Evolutionary conservation across 2,113 vertebrate genomes (phyloP), one percentile per base, ranked within the genome.

Genomic region (Ciconia boyciana): DNA sequence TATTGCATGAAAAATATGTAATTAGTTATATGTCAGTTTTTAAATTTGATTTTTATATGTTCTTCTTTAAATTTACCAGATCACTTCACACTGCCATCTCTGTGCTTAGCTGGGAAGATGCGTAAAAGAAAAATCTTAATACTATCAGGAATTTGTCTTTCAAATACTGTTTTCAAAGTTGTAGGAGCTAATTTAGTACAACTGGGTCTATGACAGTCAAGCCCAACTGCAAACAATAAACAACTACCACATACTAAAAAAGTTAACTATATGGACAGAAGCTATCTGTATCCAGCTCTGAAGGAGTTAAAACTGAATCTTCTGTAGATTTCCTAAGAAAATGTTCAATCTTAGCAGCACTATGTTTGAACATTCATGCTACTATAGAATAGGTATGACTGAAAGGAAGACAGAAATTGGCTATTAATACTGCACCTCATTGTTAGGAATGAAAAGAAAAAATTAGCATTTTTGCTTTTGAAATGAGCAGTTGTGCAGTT

Each of bases 151-250:
- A 83, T 52, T 62, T 79, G 7, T 81, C 85, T 97, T 96, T 96
- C 93, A 97, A 96, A 96, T 92, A 85, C 19, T 87, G 44, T 93
- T 97, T 94, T 95, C 75, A 93, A 91, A 96, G 60, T 72, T 92
- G 70, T 48, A 51, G 78, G 32, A 96, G 60, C 41, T 96, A 96
- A 97, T 97, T 96, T 97, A 94, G n/a, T 96, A 96, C 82, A 94
- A 72, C 79, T 95, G 77, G 39, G 41, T 85, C 49, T 94, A 58
- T 82, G 86, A 93, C 75, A 80, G 79, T 86, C 71, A 68, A 90
- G 49, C 41, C 83, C 77, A 94, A 95, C n/a, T 55, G 77, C 85
- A 97, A 96, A 64, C 10, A 96, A 94, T 95, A 97, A 95, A 70
- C 83, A 88, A 96, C 90, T 88, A 94, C 68, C 70, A 91, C 85